Evolutionary conservation across 1,140 invertebrate genomes (phyloP), one percentile per base, ranked within the genome.

Genomic region (Drosophila ficusphila): DNA sequence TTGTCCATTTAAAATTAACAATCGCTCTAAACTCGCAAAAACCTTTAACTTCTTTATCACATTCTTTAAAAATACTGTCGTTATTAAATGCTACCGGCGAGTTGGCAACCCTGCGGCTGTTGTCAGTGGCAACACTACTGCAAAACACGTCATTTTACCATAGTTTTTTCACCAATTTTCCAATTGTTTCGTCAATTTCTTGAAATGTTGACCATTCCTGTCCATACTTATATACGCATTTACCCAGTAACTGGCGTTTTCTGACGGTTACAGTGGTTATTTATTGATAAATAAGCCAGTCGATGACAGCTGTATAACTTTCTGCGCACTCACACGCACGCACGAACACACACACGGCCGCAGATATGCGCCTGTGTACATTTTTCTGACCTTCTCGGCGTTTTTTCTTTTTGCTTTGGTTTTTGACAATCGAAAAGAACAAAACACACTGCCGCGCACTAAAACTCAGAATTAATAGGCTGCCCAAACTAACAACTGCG

Each of bases 371-470:
- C 51, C 61, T 72, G 74, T 81, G 77, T 81, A 81, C 77, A 76
- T 81, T 81, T 81, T 81, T 81, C 77, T 81, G 77, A 81, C 77
- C 77, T 76, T 76, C 73, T 81, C 77, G 61, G 41, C 41, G 41
- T 44, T 44, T 44, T 42, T 25, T n/a, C n/a, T 11, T 25, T 23
- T 36, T 12, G 34, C 8, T 44, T 44, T 19, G 16, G 33, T 1
- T 7, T 39, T 44, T 44, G n/a, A n/a, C n/a, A 44, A 44, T 12
- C 14, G 21, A 44, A 44, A 44, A 7, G 19, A 25, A 12, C 9
- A 1, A 2, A 64, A 29, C 31, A 71, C 38, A 65, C 48, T 42
- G 60, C 38, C 60, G 25, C 53, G n/a, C 36, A 58, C 25, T 56
- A 18, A 58, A 14, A 16, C 11, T 16, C 19, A 23, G 21, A 31